Percentiles rank a stretch among this genome's conserved stretches.
Conservation (phyloP, 2,113 vertebrate species). For the Chloropsis cyanopogon region DNA sequence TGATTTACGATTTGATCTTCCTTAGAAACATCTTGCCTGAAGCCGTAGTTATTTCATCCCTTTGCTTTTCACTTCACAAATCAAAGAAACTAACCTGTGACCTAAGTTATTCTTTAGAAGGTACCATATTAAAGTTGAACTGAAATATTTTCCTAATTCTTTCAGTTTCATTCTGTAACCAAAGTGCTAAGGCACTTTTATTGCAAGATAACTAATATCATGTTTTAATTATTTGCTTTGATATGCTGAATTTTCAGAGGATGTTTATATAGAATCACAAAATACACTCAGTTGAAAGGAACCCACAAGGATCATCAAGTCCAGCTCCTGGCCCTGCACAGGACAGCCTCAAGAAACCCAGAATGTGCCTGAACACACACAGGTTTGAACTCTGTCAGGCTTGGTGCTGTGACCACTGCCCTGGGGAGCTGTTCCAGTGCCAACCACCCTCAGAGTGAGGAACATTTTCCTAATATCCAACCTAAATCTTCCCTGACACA, state of each 20-base stretch:
- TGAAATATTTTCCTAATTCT: background rate
- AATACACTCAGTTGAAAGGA: background rate
- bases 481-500: background rate
- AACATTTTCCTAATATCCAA: background rate
- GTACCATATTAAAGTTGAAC: background rate
- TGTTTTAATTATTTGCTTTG: background rate
- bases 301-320: background rate
- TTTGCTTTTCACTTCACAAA: background rate
- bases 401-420: background rate
- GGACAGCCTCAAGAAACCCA: background rate
- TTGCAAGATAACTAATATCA: background rate
- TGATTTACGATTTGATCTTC: background rate
- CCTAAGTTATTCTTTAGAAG: background rate
- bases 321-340: background rate
- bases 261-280: background rate
- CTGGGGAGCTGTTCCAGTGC: background rate
- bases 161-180: background rate
- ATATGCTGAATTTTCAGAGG: background rate
- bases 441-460: background rate
- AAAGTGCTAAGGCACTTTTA: background rate
- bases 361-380: background rate
- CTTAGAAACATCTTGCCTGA: background rate
- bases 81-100: background rate
- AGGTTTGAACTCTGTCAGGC: background rate
- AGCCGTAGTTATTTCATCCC: background rate